Conservation (phyloP, 1,140 invertebrate genomes). For the Ctenoplectra terminalis region DNA sequence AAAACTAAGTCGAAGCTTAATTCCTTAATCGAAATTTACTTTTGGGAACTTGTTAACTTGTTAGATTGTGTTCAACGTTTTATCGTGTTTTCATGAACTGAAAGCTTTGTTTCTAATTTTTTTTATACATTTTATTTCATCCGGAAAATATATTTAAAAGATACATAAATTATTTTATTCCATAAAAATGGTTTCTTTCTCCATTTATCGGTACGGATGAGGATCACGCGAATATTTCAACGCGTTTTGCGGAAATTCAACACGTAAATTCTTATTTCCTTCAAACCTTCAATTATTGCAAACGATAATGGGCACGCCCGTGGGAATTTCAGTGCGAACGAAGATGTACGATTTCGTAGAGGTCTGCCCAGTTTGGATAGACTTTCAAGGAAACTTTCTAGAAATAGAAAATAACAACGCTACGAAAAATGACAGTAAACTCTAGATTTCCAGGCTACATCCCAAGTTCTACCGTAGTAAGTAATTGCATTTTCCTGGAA, state of each 20-base stretch:
- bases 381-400: neutral
- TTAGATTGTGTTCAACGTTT: too few species aligned
- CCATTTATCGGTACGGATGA: too few species aligned
- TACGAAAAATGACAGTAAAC: conserved; percentile 1
- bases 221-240: neutral
- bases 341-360: conserved; percentile 9
- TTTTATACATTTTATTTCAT: too few species aligned
- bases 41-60: too few species aligned
- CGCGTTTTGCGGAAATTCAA: neutral
- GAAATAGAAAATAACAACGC: neutral
- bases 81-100: too few species aligned
- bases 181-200: too few species aligned
- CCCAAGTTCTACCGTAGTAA: neutral
- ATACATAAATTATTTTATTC: too few species aligned
- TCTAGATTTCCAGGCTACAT: neutral
- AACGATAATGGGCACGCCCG: conserved; percentile 14
- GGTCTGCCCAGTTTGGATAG: neutral
- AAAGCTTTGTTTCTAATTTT: too few species aligned
- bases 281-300: conserved; percentile 24
- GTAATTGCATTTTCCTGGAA: conserved; percentile 23
- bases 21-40: too few species aligned
- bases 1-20: too few species aligned
- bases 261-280: conserved; percentile 5
- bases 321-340: conserved; percentile 27
- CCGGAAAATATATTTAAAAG: too few species aligned